Conservation (phyloP, 2,888 invertebrate species). For the Catocala sponsa region DNA sequence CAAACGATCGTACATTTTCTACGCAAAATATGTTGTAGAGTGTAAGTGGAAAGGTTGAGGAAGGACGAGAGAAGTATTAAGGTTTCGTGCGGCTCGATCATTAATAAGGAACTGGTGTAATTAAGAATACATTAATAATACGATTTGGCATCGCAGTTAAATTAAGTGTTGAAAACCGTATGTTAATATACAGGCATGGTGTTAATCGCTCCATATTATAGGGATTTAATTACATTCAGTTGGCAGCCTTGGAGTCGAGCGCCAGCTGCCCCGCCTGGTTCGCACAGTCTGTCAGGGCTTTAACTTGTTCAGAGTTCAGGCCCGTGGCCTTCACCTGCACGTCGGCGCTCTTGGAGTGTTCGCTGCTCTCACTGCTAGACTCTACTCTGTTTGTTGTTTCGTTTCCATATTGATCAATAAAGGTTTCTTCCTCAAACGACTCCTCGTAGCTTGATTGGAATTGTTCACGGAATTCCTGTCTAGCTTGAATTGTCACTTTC, state of each 20-base stretch:
- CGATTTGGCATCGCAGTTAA: slow-evolving; percentile 36
- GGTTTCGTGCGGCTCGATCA: slow-evolving; percentile 60
- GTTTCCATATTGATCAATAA: slow-evolving; percentile 80
- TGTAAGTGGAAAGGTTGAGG: slow-evolving; percentile 23
- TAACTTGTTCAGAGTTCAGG: slow-evolving; percentile 79
- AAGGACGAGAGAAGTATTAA: slow-evolving; percentile 35
- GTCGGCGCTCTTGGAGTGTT: slow-evolving; percentile 83
- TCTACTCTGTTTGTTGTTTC: slow-evolving; percentile 81
- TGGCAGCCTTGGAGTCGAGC: slow-evolving; percentile 81
- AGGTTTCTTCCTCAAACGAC: slow-evolving; percentile 84
- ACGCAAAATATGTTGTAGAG: slow-evolving; percentile 18
- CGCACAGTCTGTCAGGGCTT: slow-evolving; percentile 84
- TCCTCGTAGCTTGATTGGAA: slow-evolving; percentile 84
- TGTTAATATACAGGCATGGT: slow-evolving; percentile 37
- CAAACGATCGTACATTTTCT: slow-evolving; percentile 5
- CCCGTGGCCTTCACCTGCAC: slow-evolving; percentile 84
- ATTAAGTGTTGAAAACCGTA: slow-evolving; percentile 30
- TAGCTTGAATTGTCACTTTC: slow-evolving; percentile 79
- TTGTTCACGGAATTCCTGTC: slow-evolving; percentile 83
- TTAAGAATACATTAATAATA: slow-evolving; percentile 38
- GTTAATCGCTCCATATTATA: slow-evolving; percentile 47
- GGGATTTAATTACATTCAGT: slow-evolving; percentile 73
- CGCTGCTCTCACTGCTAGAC: slow-evolving; percentile 84
- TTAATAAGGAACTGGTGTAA: slow-evolving; percentile 45
- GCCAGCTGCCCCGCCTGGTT: slow-evolving; percentile 84